Percentiles rank a stretch among this genome's conserved stretches.
phyloP scores from a whole-genome alignment of 2,113 vertebrate species.

The Tamias sibiricus region DNA sequence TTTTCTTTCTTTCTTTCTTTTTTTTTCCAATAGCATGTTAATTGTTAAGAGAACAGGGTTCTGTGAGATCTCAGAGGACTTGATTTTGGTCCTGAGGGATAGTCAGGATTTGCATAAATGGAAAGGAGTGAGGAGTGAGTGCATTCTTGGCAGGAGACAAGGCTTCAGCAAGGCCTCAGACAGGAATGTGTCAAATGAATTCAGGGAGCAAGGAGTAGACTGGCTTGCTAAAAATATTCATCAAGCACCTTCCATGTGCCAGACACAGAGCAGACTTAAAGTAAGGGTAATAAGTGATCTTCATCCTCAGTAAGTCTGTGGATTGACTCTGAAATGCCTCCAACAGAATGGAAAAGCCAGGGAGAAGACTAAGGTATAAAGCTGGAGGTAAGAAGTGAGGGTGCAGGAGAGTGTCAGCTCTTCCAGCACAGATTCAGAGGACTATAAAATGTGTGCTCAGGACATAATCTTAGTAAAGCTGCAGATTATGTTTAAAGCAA shows the following conservation, averaged over 20 bases:
- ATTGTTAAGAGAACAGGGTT: neutral
- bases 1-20: too few relatives aligned
- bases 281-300: neutral
- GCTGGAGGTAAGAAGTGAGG: neutral
- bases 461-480: constrained; percentile 67
- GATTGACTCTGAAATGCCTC: neutral
- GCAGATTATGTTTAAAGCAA: constrained; percentile 70
- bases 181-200: constrained; percentile 23
- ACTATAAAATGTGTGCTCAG: constrained; percentile 36
- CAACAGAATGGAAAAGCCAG: neutral
- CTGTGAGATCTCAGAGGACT: constrained; percentile 37
- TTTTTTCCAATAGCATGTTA: neutral
- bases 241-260: neutral
- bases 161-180: neutral
- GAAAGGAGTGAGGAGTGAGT: constrained; percentile 33
- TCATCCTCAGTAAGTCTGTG: neutral
- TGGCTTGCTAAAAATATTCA: constrained; percentile 54
- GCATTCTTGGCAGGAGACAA: constrained; percentile 50
- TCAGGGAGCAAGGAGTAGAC: neutral
- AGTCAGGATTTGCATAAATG: constrained; percentile 52
- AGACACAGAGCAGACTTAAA: neutral
- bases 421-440: neutral
- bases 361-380: neutral
- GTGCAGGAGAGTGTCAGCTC: neutral
- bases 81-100: neutral